Evolutionary conservation across 2,888 invertebrate genomes (phyloP), one percentile per base, ranked within the genome.

Genomic region (Drosophila mayaguana): DNA sequence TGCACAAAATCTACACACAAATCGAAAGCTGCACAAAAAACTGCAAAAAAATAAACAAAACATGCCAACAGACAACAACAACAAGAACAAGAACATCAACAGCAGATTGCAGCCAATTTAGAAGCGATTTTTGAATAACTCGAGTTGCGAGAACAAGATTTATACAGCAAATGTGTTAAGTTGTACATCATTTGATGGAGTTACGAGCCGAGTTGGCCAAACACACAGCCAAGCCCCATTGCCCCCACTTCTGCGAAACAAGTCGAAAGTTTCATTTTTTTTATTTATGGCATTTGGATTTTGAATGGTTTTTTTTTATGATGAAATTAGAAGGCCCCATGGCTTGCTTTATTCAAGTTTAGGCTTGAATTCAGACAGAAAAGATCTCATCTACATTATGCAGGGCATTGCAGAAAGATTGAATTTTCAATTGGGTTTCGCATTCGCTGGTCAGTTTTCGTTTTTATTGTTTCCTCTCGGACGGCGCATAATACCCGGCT

Each of bases 101-200:
- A 65, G 63, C 59, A 68, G 56, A 71, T 78, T 82, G 83, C 85
- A 88, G 88, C 90, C 91, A 91, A 91, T 91, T 91, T 91, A 90
- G 90, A 81, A 86, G 89, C 91, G 89, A 91, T 91, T 91, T 91
- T 89, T 89, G 88, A 88, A 85, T 85, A 86, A 88, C 88, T 89
- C 89, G 80, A 90, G 73, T 87, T 88, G 81, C 71, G 70, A 77
- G 82, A 83, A 88, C 90, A 90, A 89, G 91, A 91, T 91, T 91
- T 91, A 91, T 91, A 67, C 77, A 78, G 83, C 83, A 87, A 88
- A 91, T 91, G 91, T 90, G 91, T 88, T 89, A 91, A 91, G 89
- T 91, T 91, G 90, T 88, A 85, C 91, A 90, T 90, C 90, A 91
- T 91, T 91, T 91, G 91, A 91, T 91, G 87, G 85, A 91, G 91